Evolutionary conservation across 2,113 vertebrate species (phyloP).

Genomic region (Oxygymnocypris stewartii): DNA sequence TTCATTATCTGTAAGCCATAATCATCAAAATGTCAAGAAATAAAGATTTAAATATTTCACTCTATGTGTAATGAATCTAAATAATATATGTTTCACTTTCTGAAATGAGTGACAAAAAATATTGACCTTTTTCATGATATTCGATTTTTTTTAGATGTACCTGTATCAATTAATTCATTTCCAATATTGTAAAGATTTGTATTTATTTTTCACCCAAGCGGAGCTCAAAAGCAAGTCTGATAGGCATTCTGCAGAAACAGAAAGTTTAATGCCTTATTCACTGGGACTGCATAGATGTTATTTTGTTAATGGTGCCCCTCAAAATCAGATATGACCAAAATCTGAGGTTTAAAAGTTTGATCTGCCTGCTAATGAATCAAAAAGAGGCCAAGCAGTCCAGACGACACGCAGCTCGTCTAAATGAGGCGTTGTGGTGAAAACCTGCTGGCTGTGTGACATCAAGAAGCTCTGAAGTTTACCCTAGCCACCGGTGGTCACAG

Average conservation of each 20-base stretch:
- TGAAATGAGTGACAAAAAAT: too few species aligned
- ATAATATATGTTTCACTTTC: too few species aligned
- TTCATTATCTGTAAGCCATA: too few species aligned
- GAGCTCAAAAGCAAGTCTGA: not conserved
- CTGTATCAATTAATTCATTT: not conserved
- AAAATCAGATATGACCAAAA: not conserved
- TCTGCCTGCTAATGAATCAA: slow-evolving; percentile 21
- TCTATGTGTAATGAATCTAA: too few species aligned
- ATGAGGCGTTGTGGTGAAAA: slow-evolving; percentile 15
- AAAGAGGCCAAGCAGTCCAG: not conserved
- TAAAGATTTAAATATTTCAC: too few species aligned
- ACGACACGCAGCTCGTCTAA: not conserved
- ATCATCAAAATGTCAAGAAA: too few species aligned
- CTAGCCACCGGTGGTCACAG: slow-evolving; percentile 1
- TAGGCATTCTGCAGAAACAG: not conserved
- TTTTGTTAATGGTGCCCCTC: not conserved
- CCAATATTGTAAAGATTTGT: not conserved
- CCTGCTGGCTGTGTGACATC: slow-evolving; percentile 10
- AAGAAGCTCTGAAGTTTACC: slow-evolving; percentile 14
- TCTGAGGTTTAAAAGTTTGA: not conserved
- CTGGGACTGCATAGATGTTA: not conserved
- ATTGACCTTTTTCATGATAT: too few species aligned
- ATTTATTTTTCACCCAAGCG: not conserved
- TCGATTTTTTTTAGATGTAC: too few species aligned
- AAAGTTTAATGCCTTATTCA: not conserved